Evolutionary conservation across 92 coral and sea anemone genomes (phyloP).

Genomic region (Actinostola sp.): DNA sequence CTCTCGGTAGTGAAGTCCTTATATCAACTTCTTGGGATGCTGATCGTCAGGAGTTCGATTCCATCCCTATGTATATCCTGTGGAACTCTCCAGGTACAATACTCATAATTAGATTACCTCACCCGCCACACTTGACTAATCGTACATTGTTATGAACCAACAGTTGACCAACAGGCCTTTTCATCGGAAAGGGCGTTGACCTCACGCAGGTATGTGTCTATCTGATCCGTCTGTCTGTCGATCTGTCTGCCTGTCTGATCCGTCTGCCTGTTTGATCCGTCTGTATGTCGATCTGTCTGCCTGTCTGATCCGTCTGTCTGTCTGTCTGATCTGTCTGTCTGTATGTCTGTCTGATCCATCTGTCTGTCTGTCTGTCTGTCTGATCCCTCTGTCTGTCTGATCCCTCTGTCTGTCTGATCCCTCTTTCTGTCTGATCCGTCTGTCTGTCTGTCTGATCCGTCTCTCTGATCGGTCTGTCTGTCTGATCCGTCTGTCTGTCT

Average conservation of each 20-base stretch:
- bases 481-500: too few relatives aligned
- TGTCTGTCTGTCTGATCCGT: too few relatives aligned
- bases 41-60: constrained; percentile 81
- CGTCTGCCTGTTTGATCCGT: neutral
- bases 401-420: neutral
- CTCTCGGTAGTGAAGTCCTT: constrained; percentile 78
- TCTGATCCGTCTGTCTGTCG: neutral
- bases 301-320: too few relatives aligned
- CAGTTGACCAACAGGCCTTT: constrained; percentile 77
- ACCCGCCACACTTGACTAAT: neutral
- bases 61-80: constrained; percentile 79
- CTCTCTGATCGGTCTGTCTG: too few relatives aligned
- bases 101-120: neutral
- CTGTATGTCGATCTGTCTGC: too few relatives aligned
- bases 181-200: constrained; percentile 63
- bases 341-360: neutral
- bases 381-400: too few relatives aligned
- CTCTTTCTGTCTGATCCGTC: too few relatives aligned
- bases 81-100: constrained; percentile 93
- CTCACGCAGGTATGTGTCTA: constrained; percentile 64
- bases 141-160: neutral
- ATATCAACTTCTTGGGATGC: constrained; percentile 94
- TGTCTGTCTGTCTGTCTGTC: neutral
- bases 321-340: too few relatives aligned
- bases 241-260: neutral